Evolutionary conservation across 2,113 vertebrate genomes (phyloP).

Genomic region (Leucosticte australis): DNA sequence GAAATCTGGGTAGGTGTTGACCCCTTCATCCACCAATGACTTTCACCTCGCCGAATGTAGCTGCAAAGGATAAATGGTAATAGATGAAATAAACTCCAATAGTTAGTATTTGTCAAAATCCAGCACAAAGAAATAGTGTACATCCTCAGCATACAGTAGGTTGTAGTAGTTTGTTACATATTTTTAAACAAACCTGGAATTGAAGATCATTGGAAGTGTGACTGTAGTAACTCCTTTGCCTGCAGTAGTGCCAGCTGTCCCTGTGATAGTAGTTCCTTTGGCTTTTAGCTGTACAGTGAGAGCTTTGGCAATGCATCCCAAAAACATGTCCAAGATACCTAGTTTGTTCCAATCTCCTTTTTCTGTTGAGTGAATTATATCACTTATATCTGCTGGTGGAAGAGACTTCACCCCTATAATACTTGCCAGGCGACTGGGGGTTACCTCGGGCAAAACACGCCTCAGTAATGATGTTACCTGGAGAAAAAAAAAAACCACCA

Average conservation of each 20-base stretch:
- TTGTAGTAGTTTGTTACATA: neutral
- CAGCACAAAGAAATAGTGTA: neutral
- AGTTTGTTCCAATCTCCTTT: constrained; percentile 98
- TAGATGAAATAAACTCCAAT: neutral
- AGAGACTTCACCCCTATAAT: constrained; percentile 96
- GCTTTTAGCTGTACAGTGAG: constrained; percentile 98
- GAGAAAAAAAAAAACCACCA: neutral
- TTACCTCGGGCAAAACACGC: constrained; percentile 94
- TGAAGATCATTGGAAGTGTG: constrained; percentile 97
- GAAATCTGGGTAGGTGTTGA: constrained; percentile 97
- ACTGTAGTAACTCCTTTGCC: constrained; percentile 98
- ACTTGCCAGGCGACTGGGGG: constrained; percentile 92
- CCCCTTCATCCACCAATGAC: constrained; percentile 99
- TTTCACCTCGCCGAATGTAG: constrained; percentile 95
- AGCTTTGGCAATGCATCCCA: constrained; percentile 97
- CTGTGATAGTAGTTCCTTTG: constrained; percentile 94
- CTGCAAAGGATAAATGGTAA: constrained; percentile 62
- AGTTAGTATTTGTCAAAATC: neutral
- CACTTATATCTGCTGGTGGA: constrained; percentile 97
- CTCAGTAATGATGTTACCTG: constrained; percentile 95
- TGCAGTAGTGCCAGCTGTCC: constrained; percentile 89
- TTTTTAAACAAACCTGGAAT: constrained; percentile 86
- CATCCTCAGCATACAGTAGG: neutral
- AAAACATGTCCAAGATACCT: constrained; percentile 97
- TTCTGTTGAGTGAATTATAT: constrained; percentile 98